Base-by-base conservation (phyloP, 2,797 vertebrate genomes). In the Acipenser transmontanus region DNA sequence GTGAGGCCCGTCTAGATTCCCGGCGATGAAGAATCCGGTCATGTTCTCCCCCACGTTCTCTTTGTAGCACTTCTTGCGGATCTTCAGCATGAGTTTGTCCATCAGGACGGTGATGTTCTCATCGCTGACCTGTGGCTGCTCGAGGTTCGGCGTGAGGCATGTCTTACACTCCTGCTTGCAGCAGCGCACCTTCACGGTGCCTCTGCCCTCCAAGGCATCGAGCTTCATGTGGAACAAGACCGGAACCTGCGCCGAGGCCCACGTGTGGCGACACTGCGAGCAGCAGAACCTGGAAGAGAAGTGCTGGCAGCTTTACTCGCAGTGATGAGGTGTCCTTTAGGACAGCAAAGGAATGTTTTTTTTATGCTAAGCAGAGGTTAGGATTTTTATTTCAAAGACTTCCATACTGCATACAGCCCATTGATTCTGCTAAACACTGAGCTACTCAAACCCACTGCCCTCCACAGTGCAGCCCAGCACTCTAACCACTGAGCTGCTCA, bases 91-190 rank as follows among this genome's bases (percentile, higher is more conserved):
- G 69, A 85, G 77, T 61, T 75, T 78, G 57, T 80, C 77, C 68
- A 83, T 52, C 50, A 69, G 20, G 50, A 59, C 17, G 0, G 61
- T 67, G 9, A 85, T 74, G 66, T 78, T 80, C 62, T 78, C 77
- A 59, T 70, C 64, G 54, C 70, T 62, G 71, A 87, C 77, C 13
- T 71, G 70, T 1, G 85, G 80, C 49, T 78, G 72, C 49, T 81
- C 78, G 61, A 81, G 59, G 6, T 60, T 64, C 1, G 75, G 56
- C 0, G 65, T 64, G n/a, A 52, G 68, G 1, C 84, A 87, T 49
- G 68, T 68, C 0, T 78, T 73, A 72, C 85, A 87, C 10, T 78
- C 64, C 72, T 87, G 85, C 64, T 72, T 75, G 61, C 79, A 84
- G 20, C 77, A 68, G 1, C 79, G 77, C 80, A 82, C 84, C 56